A percentile compares a stretch with the other conserved stretches of the same genome.
Conservation (phyloP, 2,888 invertebrate species). For the Microctonus aethiopoides region DNA sequence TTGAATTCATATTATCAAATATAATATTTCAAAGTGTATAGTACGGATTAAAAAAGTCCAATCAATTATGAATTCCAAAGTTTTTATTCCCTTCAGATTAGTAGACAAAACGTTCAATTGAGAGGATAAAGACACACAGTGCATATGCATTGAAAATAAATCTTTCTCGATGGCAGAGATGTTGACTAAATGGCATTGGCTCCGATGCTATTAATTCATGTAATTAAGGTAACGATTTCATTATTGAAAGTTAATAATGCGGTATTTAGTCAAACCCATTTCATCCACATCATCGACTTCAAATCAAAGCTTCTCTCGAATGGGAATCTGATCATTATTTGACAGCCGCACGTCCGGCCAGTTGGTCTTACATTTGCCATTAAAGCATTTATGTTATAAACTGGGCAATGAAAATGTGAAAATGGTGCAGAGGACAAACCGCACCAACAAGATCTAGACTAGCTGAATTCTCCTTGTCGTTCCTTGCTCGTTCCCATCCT, state of each 20-base stretch:
- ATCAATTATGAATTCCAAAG: not conserved
- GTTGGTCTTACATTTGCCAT: slow-evolving; percentile 4
- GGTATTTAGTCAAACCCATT: slow-evolving; percentile 35
- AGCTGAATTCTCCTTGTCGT: not conserved
- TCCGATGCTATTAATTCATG: slow-evolving; percentile 37
- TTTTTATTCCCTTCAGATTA: too few species aligned
- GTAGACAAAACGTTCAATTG: not conserved
- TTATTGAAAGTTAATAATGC: slow-evolving; percentile 37
- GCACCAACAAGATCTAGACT: slow-evolving; percentile 14
- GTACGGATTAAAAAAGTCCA: not conserved
- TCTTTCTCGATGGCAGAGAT: not conserved
- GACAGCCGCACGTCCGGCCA: not conserved
- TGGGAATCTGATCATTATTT: not conserved
- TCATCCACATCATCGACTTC: slow-evolving; percentile 11
- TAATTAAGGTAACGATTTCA: slow-evolving; percentile 40
- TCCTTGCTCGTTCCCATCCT: not conserved
- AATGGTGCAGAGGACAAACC: slow-evolving; percentile 18
- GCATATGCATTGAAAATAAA: not conserved
- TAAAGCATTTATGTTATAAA: slow-evolving; percentile 35
- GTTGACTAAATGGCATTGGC: slow-evolving; percentile 36
- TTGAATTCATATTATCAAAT: not conserved
- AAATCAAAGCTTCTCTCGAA: slow-evolving; percentile 18
- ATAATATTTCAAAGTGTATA: not conserved
- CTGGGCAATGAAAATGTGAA: slow-evolving; percentile 14
- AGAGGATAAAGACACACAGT: not conserved